A percentile compares a stretch with the other conserved stretches of the same genome.
Conservation (phyloP, 2,113 vertebrate genomes). For the Philantomba maxwellii region DNA sequence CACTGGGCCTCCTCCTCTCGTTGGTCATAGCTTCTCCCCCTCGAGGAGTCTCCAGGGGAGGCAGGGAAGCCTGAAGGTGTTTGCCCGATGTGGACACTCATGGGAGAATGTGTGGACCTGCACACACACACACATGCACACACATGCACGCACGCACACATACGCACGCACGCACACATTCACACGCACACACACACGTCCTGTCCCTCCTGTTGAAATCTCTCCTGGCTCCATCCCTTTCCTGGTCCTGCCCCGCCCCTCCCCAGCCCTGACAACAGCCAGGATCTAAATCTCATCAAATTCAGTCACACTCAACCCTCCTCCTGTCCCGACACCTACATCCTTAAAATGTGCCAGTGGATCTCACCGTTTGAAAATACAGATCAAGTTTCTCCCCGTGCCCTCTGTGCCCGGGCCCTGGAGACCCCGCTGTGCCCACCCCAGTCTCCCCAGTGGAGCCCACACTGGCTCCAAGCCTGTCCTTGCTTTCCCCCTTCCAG, state of each 20-base stretch:
- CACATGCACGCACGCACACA: too few species aligned
- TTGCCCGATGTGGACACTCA: not conserved
- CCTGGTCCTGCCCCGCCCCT: not conserved
- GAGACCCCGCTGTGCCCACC: fast-evolving
- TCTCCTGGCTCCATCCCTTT: too few species aligned
- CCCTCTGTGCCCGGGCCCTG: not conserved
- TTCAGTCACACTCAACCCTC: not conserved
- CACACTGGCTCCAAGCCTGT: fast-evolving
- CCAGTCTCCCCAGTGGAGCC: not conserved
- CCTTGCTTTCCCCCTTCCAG: too few species aligned
- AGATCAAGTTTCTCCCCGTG: not conserved
- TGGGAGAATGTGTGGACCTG: not conserved
- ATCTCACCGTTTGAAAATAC: not conserved
- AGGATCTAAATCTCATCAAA: not conserved
- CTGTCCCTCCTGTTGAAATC: not conserved
- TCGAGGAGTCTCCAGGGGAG: not conserved
- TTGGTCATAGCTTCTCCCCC: fast-evolving
- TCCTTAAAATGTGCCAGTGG: not conserved
- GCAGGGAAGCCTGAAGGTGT: not conserved
- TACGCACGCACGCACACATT: too few species aligned
- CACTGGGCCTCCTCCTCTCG: not conserved
- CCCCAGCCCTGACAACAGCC: not conserved
- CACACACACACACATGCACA: fast-evolving
- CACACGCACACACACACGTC: not conserved
- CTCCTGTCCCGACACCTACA: too few species aligned